Conservation (phyloP, 1,140 invertebrate genomes). For the Agrilus planipennis region DNA sequence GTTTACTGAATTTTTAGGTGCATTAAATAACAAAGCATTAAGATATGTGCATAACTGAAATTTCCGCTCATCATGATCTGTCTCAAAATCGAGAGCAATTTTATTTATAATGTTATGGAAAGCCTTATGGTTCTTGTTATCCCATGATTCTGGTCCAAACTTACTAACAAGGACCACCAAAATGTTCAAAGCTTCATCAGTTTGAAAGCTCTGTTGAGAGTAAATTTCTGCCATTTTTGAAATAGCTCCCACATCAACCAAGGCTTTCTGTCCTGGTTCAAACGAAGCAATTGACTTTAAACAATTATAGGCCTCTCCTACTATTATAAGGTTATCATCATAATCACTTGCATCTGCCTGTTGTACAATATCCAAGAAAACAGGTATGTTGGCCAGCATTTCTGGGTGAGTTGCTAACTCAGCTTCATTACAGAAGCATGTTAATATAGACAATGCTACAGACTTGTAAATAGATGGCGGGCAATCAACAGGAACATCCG, state of each 20-base stretch:
- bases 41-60: slow-evolving; percentile 72
- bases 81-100: slow-evolving; percentile 75
- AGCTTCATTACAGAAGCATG: slow-evolving; percentile 67
- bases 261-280: slow-evolving; percentile 58
- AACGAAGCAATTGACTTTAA: slow-evolving; percentile 63
- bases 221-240: slow-evolving; percentile 75
- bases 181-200: slow-evolving; percentile 71
- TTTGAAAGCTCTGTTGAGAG: slow-evolving; percentile 72
- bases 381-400: slow-evolving; percentile 67
- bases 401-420: slow-evolving; percentile 68
- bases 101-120: slow-evolving; percentile 76
- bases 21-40: slow-evolving; percentile 59
- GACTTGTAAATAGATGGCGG: slow-evolving; percentile 81
- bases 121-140: slow-evolving; percentile 51
- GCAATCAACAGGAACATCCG: slow-evolving; percentile 66
- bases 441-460: slow-evolving; percentile 71
- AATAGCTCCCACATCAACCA: slow-evolving; percentile 64
- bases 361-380: slow-evolving; percentile 69
- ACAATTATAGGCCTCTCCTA: slow-evolving; percentile 77
- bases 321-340: slow-evolving; percentile 75
- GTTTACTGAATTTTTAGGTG: slow-evolving; percentile 48
- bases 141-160: slow-evolving; percentile 62
- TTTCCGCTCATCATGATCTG: slow-evolving; percentile 74
- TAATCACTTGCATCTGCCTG: slow-evolving; percentile 67
- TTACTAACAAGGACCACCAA: slow-evolving; percentile 56